Evolutionary conservation across 2,888 invertebrate genomes (phyloP), one percentile per base, ranked within the genome.

Genomic region (Conistra vaccinii): DNA sequence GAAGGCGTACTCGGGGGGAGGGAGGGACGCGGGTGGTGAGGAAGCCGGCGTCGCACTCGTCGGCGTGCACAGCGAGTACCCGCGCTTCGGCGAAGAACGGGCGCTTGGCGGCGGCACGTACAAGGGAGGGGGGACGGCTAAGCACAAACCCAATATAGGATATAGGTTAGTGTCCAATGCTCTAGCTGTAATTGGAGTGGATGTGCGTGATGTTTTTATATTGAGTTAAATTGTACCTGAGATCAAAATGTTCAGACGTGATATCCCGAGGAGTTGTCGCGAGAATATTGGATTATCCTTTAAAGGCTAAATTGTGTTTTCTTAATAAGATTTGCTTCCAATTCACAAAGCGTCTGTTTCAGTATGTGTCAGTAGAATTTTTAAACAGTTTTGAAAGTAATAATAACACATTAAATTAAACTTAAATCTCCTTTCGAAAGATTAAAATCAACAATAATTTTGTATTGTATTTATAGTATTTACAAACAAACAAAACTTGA

Each of bases 141-240:
- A 98, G 97, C 98, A 98, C 97, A 99, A 99, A 97, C 99, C 99
- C 88, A 99, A 99, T 97, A 99, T 99, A 94, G 99, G 99, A 94
- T 99, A 99, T 97, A 96, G 96, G 96, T 96, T 78, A 90, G 88
- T 87, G 74, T 88, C 87, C 81, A 85, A 89, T 84, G 78, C 78
- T 90, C 77, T 80, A 83, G 68, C 80, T 77, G 78, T 89, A 88
- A 90, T 90, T 89, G 88, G 79, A 90, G 82, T 85, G 78, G 80
- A 79, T 69, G 82, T 84, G 85, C 75, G 76, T 80, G 78, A 78
- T 76, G 85, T 85, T 76, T 73, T 78, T 76, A 60, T 71, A 70
- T 81, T 76, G 77, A 80, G 69, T 84, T 86, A 73, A 73, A 79
- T 85, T 73, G 81, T 73, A 84, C 74, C 74, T 84, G 68, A 76